phyloP scores from a whole-genome alignment of 2,797 vertebrate species.

The Lagorchestes hirsutus region DNA sequence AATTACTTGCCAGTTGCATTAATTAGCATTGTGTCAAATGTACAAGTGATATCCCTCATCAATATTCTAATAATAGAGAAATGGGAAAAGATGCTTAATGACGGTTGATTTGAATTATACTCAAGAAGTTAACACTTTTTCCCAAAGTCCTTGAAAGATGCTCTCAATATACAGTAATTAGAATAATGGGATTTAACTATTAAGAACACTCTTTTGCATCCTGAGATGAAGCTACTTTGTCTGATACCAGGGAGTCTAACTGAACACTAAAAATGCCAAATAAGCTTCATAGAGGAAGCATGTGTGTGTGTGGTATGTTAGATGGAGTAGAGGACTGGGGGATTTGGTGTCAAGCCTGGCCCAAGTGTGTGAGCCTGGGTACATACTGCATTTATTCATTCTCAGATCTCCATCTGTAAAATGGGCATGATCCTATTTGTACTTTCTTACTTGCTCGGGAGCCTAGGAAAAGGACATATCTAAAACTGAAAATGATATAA shows the following conservation, averaged over 20 bases:
- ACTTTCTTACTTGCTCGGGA: neutral
- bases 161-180: neutral
- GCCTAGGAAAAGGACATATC: neutral
- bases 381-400: too few species aligned
- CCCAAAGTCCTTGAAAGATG: constrained; percentile 29
- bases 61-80: constrained; percentile 1
- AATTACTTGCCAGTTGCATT: neutral
- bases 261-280: neutral
- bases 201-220: neutral
- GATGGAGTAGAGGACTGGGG: neutral
- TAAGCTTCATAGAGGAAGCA: neutral
- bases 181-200: neutral
- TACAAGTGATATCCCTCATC: neutral
- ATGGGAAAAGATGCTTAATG: neutral
- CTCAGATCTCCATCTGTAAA: neutral
- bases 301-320: neutral
- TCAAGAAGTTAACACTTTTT: neutral
- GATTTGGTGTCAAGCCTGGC: too few species aligned
- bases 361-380: neutral
- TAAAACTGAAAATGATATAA: neutral
- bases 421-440: neutral
- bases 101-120: neutral
- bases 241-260: neutral
- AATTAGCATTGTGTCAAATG: constrained; percentile 1
- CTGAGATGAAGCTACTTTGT: neutral